Evolutionary conservation across 2,888 invertebrate species (phyloP).

Genomic region (Slavum lentiscoides): DNA sequence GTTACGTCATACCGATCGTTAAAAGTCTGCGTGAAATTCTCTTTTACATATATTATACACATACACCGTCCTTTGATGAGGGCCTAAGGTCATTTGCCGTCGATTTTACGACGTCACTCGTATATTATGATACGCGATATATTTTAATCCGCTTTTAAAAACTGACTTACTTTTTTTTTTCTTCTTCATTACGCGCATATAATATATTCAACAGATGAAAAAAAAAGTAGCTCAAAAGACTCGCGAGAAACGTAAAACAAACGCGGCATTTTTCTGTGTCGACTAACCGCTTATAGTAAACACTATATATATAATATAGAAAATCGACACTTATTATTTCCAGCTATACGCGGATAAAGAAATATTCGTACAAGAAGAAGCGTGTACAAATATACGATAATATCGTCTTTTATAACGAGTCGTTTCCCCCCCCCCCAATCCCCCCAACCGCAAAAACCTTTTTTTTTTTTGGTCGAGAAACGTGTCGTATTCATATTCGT

Average conservation of each 20-base stretch:
- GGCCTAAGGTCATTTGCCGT: background rate
- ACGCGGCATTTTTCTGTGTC: background rate
- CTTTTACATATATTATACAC: conserved; percentile 5
- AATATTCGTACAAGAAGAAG: background rate
- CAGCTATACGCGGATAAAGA: conserved; percentile 23
- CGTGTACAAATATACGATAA: no score
- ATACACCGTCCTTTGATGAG: background rate
- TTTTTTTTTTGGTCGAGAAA: no score
- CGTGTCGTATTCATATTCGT: background rate
- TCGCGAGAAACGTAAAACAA: background rate
- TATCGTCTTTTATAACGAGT: background rate
- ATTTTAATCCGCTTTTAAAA: conserved; percentile 2
- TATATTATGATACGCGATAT: background rate
- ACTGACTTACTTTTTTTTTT: background rate
- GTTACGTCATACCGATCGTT: conserved; percentile 37
- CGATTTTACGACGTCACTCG: conserved; percentile 10
- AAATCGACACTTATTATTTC: background rate
- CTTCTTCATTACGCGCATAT: no score
- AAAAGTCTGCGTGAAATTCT: background rate
- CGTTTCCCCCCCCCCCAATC: background rate
- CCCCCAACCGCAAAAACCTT: background rate
- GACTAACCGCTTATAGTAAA: conserved; percentile 1
- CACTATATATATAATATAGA: background rate
- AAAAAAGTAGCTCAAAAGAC: background rate
- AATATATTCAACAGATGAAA: conserved; percentile 33